phyloP scores from a whole-genome alignment of 2,797 vertebrate genomes.

The Podargus strigoides region DNA sequence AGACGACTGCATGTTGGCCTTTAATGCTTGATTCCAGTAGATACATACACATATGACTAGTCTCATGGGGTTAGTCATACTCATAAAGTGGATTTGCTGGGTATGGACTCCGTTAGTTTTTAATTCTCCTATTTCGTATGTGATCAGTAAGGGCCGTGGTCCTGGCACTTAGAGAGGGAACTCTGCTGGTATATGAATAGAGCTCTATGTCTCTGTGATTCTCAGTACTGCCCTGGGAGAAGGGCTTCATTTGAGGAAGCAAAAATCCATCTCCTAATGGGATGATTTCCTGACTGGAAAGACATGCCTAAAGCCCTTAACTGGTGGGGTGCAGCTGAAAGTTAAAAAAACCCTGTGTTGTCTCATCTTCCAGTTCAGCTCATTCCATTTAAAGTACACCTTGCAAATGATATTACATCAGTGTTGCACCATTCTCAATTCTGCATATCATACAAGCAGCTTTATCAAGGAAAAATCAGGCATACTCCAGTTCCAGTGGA shows the following conservation, averaged over 20 bases:
- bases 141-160: not conserved
- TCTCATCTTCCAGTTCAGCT: not conserved
- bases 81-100: not conserved
- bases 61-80: not conserved
- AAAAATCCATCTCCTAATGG: not conserved
- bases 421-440: not conserved
- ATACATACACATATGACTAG: not conserved
- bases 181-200: not conserved
- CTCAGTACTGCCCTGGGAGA: not conserved
- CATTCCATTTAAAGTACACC: not conserved
- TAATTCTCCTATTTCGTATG: not conserved
- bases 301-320: not conserved
- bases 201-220: not conserved
- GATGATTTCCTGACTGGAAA: not conserved
- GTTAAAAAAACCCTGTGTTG: not conserved
- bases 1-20: not conserved
- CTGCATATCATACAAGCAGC: not conserved
- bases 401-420: not conserved
- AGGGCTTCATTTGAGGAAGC: not conserved
- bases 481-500: not conserved
- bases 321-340: not conserved
- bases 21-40: not conserved
- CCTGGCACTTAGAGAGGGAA: not conserved
- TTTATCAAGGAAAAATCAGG: not conserved
- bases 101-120: not conserved